Conservation (phyloP, 2,888 invertebrate species). For the Zygothrica quintamaculata region DNA sequence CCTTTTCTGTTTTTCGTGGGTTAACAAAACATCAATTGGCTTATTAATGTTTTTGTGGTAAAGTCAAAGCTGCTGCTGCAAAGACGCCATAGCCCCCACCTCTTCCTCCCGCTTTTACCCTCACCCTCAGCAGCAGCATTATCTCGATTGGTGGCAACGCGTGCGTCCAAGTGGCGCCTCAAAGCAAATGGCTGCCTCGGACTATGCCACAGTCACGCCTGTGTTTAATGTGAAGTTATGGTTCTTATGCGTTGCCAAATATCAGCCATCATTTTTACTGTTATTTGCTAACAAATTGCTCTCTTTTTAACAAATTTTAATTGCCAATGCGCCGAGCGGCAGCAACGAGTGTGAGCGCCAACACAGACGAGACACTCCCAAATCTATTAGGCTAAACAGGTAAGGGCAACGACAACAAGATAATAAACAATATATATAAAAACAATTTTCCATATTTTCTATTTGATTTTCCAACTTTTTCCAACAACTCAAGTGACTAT, state of each 20-base stretch:
- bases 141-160: constrained; percentile 48
- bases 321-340: constrained; percentile 33
- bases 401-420: not conserved
- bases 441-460: no score
- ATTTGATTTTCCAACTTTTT: no score
- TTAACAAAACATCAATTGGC: constrained; percentile 79
- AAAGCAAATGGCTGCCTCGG: constrained; percentile 42
- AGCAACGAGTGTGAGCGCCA: no score
- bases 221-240: constrained; percentile 76
- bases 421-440: not conserved
- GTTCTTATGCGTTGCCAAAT: constrained; percentile 64
- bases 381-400: not conserved
- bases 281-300: constrained; percentile 44
- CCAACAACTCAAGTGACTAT: no score
- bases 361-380: no score
- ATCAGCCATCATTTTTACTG: constrained; percentile 43
- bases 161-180: constrained; percentile 66
- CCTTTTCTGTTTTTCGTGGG: constrained; percentile 52
- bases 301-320: constrained; percentile 45
- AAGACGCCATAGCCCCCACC: constrained; percentile 43
- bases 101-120: not conserved
- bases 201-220: constrained; percentile 66
- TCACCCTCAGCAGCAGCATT: not conserved
- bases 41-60: constrained; percentile 72
- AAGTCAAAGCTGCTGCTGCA: constrained; percentile 18